Conservation (phyloP, 2,797 vertebrate species). For the Carcharodon carcharias region DNA sequence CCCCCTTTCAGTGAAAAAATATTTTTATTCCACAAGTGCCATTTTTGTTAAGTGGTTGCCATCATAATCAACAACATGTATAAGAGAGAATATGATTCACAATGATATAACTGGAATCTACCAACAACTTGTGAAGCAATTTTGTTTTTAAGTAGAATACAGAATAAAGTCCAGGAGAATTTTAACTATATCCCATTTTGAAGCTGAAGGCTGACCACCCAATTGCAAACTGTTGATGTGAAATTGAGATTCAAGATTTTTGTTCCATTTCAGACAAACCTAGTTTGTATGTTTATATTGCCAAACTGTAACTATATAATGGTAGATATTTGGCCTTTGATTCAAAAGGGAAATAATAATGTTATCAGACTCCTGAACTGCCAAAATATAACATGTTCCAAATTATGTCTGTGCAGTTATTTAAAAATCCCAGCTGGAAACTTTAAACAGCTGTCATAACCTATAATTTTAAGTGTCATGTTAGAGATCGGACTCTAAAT, state of each 20-base stretch:
- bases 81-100: neutral
- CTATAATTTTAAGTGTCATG: too few species aligned
- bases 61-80: neutral
- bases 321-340: neutral
- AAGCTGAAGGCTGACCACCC: too few species aligned
- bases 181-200: neutral
- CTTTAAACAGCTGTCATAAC: too few species aligned
- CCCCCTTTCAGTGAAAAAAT: neutral
- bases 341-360: neutral
- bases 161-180: neutral
- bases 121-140: neutral
- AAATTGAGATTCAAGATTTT: neutral
- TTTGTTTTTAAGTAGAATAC: neutral
- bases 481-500: too few species aligned
- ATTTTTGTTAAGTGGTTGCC: neutral
- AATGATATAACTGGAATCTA: neutral
- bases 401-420: too few species aligned
- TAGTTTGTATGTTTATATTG: neutral
- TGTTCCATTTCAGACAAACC: neutral
- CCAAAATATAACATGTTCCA: neutral
- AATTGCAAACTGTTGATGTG: neutral
- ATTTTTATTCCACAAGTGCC: neutral
- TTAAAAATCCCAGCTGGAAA: too few species aligned
- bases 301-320: neutral
- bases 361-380: neutral